phyloP scores from a whole-genome alignment of 2,113 vertebrate species.

The Prochilodus magdalenae region DNA sequence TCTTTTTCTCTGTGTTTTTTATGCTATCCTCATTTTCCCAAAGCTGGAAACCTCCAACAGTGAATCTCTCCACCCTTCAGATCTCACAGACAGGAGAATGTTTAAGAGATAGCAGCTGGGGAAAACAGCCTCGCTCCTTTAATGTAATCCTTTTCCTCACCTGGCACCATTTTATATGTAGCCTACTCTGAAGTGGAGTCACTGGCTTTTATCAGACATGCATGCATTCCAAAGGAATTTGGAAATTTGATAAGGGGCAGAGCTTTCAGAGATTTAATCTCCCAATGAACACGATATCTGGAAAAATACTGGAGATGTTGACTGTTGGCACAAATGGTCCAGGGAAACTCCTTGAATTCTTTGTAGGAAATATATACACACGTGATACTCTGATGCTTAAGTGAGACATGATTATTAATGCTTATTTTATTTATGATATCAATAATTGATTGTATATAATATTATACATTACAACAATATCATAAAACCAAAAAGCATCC shows the following conservation, averaged over 20 bases:
- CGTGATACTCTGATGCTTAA: too few relatives aligned
- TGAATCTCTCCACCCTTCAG: slow-evolving; percentile 35
- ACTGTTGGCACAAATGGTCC: not conserved
- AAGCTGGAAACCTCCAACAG: slow-evolving; percentile 40
- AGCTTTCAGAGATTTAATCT: slow-evolving; percentile 5
- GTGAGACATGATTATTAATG: too few relatives aligned
- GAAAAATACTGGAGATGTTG: slow-evolving; percentile 8
- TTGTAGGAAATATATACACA: too few relatives aligned
- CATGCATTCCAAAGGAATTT: slow-evolving; percentile 37
- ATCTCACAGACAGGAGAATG: slow-evolving; percentile 38
- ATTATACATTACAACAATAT: too few relatives aligned
- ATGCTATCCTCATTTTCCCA: slow-evolving; percentile 45
- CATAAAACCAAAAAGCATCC: too few relatives aligned
- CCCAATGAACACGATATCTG: slow-evolving; percentile 15
- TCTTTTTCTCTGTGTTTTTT: slow-evolving; percentile 16
- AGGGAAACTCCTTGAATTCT: not conserved
- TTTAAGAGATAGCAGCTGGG: slow-evolving; percentile 44
- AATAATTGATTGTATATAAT: too few relatives aligned
- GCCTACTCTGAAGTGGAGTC: slow-evolving; percentile 16
- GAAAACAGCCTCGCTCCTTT: slow-evolving; percentile 34
- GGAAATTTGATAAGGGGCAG: slow-evolving; percentile 46
- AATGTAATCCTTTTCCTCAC: slow-evolving; percentile 36
- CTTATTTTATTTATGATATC: too few relatives aligned
- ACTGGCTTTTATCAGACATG: slow-evolving; percentile 48
- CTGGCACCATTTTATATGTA: slow-evolving; percentile 47